Conservation (phyloP, 2,113 vertebrate genomes). For the Regulus satrapa region DNA sequence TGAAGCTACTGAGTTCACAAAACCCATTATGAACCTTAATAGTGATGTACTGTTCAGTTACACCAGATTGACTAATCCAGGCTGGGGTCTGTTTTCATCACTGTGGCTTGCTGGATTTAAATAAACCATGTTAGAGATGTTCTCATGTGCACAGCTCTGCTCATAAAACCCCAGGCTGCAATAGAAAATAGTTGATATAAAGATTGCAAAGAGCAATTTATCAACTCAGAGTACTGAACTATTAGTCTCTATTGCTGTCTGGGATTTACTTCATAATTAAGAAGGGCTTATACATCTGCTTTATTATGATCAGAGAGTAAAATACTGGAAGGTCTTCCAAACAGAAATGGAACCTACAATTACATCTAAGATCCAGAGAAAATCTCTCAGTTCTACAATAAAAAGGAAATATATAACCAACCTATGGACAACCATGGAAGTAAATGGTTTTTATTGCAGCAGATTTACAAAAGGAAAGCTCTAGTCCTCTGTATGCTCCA, state of each 20-base stretch:
- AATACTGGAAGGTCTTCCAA: background rate
- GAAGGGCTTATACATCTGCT: background rate
- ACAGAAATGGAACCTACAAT: background rate
- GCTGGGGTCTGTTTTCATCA: constrained; percentile 4
- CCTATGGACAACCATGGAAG: background rate
- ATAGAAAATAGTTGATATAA: background rate
- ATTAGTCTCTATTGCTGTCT: background rate
- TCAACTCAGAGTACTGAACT: background rate
- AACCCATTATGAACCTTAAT: constrained; percentile 68
- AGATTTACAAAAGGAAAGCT: background rate
- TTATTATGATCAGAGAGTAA: background rate
- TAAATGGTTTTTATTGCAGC: background rate
- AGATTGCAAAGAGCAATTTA: background rate
- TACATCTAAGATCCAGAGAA: background rate
- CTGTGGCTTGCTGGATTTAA: constrained; percentile 6
- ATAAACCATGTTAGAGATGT: background rate
- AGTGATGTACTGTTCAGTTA: constrained; percentile 43
- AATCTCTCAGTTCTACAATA: background rate
- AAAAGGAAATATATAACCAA: background rate
- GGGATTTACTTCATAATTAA: constrained; percentile 18
- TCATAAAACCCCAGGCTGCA: background rate
- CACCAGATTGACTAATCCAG: constrained; percentile 56
- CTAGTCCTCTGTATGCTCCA: background rate
- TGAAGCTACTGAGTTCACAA: constrained; percentile 65
- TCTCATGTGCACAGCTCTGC: background rate